Conservation (phyloP, 1,140 invertebrate genomes). For the Trichonephila inaurata region DNA sequence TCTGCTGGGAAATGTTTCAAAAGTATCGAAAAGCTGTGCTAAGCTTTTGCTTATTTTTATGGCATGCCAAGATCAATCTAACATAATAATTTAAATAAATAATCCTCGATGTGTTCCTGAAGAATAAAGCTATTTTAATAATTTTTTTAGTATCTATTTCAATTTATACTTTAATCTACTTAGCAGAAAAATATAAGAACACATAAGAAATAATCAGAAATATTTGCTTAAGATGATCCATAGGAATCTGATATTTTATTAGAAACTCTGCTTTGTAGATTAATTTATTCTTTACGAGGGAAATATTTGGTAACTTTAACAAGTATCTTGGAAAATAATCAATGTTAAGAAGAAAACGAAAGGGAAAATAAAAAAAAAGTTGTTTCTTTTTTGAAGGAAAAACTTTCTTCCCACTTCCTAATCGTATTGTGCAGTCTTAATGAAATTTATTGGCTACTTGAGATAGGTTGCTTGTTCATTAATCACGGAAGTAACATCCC, state of each 20-base stretch:
- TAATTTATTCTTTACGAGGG: neutral
- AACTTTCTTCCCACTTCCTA: conserved; percentile 33
- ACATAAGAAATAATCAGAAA: neutral
- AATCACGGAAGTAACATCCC: neutral
- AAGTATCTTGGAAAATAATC: neutral
- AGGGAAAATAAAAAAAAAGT: neutral
- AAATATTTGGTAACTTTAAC: neutral
- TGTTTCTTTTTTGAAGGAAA: conserved; percentile 5
- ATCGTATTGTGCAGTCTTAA: conserved; percentile 56
- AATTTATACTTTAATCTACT: neutral
- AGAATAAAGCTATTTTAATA: too few species aligned
- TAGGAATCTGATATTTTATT: neutral
- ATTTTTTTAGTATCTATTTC: too few species aligned
- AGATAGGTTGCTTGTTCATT: conserved; percentile 48
- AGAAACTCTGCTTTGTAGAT: neutral
- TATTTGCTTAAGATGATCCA: neutral
- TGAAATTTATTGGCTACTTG: conserved; percentile 58
- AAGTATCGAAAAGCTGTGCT: too few species aligned
- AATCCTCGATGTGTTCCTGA: too few species aligned
- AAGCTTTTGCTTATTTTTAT: too few species aligned
- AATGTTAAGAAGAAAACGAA: neutral
- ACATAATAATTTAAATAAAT: too few species aligned
- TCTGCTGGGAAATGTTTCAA: too few species aligned
- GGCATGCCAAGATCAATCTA: too few species aligned
- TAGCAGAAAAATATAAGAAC: neutral